Conservation (phyloP, 1,140 invertebrate genomes). For the Formica selysi region DNA sequence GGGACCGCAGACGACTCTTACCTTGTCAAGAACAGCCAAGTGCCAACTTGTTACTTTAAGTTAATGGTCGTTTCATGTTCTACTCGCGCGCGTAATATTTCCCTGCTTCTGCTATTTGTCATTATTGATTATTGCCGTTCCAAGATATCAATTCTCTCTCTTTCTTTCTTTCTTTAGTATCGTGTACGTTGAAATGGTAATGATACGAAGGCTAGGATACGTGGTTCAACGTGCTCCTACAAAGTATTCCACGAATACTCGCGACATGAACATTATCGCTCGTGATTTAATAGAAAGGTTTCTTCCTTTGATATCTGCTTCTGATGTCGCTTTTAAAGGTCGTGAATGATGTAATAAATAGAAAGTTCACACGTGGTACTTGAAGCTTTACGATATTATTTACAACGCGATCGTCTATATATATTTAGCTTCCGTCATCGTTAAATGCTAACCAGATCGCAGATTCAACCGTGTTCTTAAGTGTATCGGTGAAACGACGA, state of each 20-base stretch:
- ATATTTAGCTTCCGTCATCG: conserved; percentile 18
- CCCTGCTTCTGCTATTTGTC: background rate
- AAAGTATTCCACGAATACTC: background rate
- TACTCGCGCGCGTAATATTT: conserved; percentile 13
- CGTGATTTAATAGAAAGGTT: conserved; percentile 10
- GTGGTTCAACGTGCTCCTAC: background rate
- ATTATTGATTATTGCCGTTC: background rate
- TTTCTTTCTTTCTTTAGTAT: background rate
- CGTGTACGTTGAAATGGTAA: background rate
- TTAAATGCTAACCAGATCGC: conserved; percentile 16
- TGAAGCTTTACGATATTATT: conserved; percentile 29
- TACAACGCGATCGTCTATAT: conserved; percentile 19
- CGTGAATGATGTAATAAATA: conserved; percentile 25
- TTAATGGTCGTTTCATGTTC: background rate
- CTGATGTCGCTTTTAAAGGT: background rate
- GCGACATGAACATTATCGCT: background rate
- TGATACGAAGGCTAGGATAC: background rate
- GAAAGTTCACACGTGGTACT: conserved; percentile 33
- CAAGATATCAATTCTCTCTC: conserved; percentile 12
- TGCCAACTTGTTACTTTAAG: background rate
- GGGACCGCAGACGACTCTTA: background rate
- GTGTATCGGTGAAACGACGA: conserved; percentile 22
- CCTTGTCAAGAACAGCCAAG: background rate
- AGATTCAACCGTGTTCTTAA: background rate
- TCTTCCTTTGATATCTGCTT: background rate